A percentile compares a stretch with the other conserved stretches of the same genome.
Conservation (phyloP, 2,797 vertebrate species). For the Pelochelys cantorii region DNA sequence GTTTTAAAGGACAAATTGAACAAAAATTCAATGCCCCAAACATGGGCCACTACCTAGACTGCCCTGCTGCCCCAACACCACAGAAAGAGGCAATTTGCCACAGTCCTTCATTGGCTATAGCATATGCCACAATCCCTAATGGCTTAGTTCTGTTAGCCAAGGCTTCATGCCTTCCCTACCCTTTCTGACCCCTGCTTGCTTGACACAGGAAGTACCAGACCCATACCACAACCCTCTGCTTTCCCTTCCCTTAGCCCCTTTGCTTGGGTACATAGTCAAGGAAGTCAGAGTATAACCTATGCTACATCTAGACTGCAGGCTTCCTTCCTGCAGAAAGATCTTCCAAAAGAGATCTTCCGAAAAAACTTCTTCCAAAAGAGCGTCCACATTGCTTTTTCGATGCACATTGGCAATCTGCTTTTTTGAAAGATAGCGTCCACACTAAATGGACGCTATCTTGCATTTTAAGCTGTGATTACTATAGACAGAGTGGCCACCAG, state of each 20-base stretch:
- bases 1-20: background rate
- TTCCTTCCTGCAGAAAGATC: no score
- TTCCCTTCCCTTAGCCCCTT: background rate
- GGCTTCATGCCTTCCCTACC: background rate
- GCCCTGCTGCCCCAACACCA: background rate
- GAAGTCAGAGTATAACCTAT: background rate
- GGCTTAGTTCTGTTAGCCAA: background rate
- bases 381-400: no score
- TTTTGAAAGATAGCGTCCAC: no score
- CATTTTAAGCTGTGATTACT: no score
- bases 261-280: background rate
- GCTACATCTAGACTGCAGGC: no score
- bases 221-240: background rate
- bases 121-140: background rate
- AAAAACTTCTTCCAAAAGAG: no score
- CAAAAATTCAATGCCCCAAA: background rate
- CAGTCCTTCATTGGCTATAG: background rate
- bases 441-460: no score
- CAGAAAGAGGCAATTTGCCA: background rate
- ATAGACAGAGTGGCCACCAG: no score
- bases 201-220: background rate
- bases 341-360: no score
- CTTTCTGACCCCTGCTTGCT: background rate
- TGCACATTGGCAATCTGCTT: no score
- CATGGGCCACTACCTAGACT: background rate